These are phyloP conservation scores for Sclerurus mexicanus DNA, from an alignment of 2,113 vertebrate species.

Conservation along the genomic window DNA sequence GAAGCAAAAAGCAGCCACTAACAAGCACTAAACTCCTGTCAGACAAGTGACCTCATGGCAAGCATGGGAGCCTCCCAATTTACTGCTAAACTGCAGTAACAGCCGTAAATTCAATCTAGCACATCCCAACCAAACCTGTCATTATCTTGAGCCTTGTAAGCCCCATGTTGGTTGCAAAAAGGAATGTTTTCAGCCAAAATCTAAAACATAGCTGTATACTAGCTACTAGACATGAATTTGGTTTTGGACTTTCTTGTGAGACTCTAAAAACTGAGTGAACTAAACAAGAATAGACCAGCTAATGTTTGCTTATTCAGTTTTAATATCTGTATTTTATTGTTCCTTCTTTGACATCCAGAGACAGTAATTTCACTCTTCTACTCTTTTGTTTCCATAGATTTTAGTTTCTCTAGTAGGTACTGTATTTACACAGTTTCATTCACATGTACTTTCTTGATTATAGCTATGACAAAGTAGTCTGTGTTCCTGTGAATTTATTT, in stretches of 20 bases:
- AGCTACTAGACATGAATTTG: background rate
- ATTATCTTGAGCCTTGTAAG: background rate
- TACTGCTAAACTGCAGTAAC: background rate
- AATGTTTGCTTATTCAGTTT: background rate
- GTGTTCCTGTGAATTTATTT: background rate
- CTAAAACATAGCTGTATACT: background rate
- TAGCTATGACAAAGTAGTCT: background rate
- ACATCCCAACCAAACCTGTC: background rate
- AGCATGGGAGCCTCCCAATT: background rate
- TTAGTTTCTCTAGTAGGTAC: fast-evolving
- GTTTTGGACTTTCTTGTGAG: background rate
- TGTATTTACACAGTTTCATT: background rate
- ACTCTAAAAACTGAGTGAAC: background rate
- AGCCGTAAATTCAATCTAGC: background rate
- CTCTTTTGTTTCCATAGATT: background rate
- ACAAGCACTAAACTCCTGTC: background rate
- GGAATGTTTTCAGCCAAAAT: background rate
- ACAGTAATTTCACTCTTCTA: background rate
- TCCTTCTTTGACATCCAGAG: background rate
- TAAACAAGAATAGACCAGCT: background rate
- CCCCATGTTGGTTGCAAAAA: fast-evolving
- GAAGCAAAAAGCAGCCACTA: background rate
- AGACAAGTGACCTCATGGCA: background rate
- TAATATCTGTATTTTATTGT: background rate
- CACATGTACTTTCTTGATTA: background rate